Percentiles rank a stretch among this genome's conserved stretches.
Conservation (phyloP, 2,888 invertebrate species). For the Cosmia trapezina region DNA sequence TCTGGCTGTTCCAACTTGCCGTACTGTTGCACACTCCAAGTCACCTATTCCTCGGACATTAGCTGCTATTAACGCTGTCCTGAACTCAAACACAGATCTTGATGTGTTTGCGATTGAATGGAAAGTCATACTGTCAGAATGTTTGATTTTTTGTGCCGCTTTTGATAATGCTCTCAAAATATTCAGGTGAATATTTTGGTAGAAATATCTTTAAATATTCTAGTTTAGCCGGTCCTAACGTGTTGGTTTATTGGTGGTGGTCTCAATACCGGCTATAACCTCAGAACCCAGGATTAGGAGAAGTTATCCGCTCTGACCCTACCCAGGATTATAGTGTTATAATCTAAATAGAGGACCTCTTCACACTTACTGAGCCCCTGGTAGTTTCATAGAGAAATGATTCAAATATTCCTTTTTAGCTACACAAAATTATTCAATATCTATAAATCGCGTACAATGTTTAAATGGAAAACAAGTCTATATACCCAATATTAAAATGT, state of each 20-base stretch:
- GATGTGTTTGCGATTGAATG: too few species aligned
- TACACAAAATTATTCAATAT: neutral
- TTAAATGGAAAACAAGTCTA: neutral
- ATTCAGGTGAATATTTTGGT: slow-evolving; percentile 53
- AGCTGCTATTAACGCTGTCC: too few species aligned
- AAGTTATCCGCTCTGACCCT: slow-evolving; percentile 78
- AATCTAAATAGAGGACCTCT: slow-evolving; percentile 77
- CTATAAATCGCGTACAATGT: neutral
- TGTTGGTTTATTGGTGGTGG: slow-evolving; percentile 76
- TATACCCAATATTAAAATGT: neutral
- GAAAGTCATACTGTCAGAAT: too few species aligned
- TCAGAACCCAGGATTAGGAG: slow-evolving; percentile 79
- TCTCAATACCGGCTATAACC: slow-evolving; percentile 83
- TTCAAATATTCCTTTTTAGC: slow-evolving; percentile 23
- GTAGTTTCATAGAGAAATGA: slow-evolving; percentile 65
- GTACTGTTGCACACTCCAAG: too few species aligned
- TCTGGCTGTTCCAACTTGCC: too few species aligned
- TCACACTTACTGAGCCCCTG: slow-evolving; percentile 74
- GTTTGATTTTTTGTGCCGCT: too few species aligned
- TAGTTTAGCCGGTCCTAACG: slow-evolving; percentile 77
- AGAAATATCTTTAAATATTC: slow-evolving; percentile 65
- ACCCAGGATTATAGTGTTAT: slow-evolving; percentile 76
- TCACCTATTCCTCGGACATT: too few species aligned
- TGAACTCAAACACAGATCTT: too few species aligned
- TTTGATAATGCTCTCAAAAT: too few species aligned